These are phyloP conservation scores for Casuarius casuarius DNA, from an alignment of 2,113 vertebrate species.

Conservation along the genomic window DNA sequence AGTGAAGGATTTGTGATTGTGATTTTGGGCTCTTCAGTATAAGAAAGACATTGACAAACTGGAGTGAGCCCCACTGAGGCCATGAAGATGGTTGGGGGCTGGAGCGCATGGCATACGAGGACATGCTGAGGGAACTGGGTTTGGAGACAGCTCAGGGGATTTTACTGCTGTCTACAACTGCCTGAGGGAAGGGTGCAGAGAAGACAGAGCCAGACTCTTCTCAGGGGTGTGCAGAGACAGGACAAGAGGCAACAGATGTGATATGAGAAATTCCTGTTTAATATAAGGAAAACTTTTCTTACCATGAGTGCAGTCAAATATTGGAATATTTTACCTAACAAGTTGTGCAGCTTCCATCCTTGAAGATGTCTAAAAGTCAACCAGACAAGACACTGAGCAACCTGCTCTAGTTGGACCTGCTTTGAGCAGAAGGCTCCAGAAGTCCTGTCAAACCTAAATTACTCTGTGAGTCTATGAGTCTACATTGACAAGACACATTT, in stretches of 20 bases:
- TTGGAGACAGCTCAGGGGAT: not conserved
- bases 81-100: not conserved
- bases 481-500: not conserved
- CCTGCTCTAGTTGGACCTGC: not conserved
- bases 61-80: not conserved
- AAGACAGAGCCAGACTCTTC: not conserved
- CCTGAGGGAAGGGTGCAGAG: not conserved
- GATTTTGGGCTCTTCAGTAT: not conserved
- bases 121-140: not conserved
- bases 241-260: not conserved
- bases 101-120: rapidly evolving
- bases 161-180: not conserved
- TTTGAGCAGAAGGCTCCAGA: not conserved
- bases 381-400: not conserved
- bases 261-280: not conserved
- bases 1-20: not conserved
- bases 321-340: not conserved
- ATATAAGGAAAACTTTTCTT: not conserved
- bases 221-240: not conserved
- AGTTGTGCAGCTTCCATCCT: not conserved
- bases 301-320: not conserved
- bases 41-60: not conserved
- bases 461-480: not conserved
- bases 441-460: not conserved
- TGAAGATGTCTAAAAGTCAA: not conserved